Conservation (phyloP, 2,797 vertebrate species). For the Eleutherodactylus coqui region DNA sequence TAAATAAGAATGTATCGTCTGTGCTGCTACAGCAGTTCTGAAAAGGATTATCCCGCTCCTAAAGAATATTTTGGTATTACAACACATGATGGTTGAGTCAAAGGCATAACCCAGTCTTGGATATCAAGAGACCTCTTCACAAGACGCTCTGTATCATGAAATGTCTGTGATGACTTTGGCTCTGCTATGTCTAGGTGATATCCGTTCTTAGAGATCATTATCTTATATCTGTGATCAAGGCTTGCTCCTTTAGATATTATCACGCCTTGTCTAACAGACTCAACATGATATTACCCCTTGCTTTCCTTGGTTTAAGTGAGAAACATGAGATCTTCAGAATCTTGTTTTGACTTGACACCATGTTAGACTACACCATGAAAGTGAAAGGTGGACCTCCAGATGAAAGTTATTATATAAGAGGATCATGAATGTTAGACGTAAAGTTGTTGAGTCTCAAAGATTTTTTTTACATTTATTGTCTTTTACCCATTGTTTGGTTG, state of each 20-base stretch:
- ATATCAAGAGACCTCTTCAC: background rate
- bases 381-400: background rate
- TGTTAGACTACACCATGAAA: background rate
- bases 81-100: background rate
- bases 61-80: background rate
- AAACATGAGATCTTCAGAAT: slow-evolving; percentile 1
- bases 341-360: background rate
- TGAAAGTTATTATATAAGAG: background rate
- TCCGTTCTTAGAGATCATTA: background rate
- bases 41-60: slow-evolving; percentile 13
- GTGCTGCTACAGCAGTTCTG: background rate
- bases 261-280: background rate
- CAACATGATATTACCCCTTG: slow-evolving; percentile 9
- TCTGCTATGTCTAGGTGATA: slow-evolving; percentile 5
- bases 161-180: slow-evolving; percentile 14
- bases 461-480: background rate
- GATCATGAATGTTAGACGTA: background rate
- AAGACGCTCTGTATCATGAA: background rate
- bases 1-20: background rate
- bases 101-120: background rate
- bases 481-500: background rate
- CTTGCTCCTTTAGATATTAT: background rate
- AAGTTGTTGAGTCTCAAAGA: background rate
- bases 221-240: slow-evolving; percentile 20
- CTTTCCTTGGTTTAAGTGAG: background rate